Conservation (phyloP, 2,797 vertebrate genomes). For the Amblyopsis hoosieri region DNA sequence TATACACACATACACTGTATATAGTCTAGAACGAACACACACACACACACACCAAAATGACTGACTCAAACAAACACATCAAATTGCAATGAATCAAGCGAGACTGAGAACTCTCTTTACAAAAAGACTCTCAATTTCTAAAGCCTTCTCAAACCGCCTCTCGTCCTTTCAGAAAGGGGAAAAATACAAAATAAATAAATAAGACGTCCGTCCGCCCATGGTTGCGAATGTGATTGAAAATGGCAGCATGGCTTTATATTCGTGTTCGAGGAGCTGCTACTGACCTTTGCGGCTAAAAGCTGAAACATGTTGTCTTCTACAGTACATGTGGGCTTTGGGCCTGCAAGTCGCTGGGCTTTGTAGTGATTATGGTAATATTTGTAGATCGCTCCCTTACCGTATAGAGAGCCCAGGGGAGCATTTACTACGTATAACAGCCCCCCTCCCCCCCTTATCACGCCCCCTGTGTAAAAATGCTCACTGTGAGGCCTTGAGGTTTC, state of each 20-base stretch:
- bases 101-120: too few relatives aligned
- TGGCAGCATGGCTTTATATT: slow-evolving; percentile 60
- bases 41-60: slow-evolving; percentile 6
- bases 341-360: slow-evolving; percentile 45
- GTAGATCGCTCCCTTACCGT: slow-evolving; percentile 42
- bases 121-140: too few relatives aligned
- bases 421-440: slow-evolving; percentile 38
- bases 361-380: slow-evolving; percentile 67
- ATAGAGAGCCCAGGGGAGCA: slow-evolving; percentile 46
- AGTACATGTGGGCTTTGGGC: slow-evolving; percentile 46
- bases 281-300: slow-evolving; percentile 73
- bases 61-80: slow-evolving; percentile 22
- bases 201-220: slow-evolving; percentile 24
- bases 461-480: slow-evolving; percentile 30
- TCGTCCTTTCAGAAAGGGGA: slow-evolving; percentile 27
- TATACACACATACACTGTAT: too few relatives aligned
- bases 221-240: slow-evolving; percentile 44
- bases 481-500: slow-evolving; percentile 23
- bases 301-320: slow-evolving; percentile 62
- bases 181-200: slow-evolving; percentile 37
- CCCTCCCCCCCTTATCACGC: slow-evolving; percentile 20
- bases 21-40: neutral
- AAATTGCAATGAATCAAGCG: too few relatives aligned
- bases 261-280: slow-evolving; percentile 51
- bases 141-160: slow-evolving; percentile 1